These are phyloP conservation scores for Drepanosiphum platanoidis DNA, from an alignment of 2,888 invertebrate species.

Conservation along the genomic window DNA sequence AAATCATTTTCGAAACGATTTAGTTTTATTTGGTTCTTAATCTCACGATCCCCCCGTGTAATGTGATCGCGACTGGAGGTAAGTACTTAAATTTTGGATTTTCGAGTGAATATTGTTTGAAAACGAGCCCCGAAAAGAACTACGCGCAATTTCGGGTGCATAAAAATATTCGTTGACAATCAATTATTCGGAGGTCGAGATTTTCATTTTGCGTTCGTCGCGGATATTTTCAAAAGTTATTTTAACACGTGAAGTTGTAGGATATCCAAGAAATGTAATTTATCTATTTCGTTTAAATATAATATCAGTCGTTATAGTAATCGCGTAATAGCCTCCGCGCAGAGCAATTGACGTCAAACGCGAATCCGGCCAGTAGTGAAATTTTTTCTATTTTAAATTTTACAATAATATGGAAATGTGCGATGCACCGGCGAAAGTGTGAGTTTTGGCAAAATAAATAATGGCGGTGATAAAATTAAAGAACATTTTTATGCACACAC, in stretches of 20 bases:
- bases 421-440: not conserved
- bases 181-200: no score
- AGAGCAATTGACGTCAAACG: not conserved
- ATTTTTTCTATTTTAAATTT: not conserved
- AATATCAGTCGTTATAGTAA: not conserved
- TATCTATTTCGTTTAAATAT: not conserved
- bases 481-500: not conserved
- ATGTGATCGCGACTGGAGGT: no score
- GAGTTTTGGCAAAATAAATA: slow-evolving; percentile 10
- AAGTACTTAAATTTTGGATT: no score
- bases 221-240: not conserved
- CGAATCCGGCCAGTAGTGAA: not conserved
- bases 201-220: no score
- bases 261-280: not conserved
- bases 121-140: no score
- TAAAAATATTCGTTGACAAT: no score
- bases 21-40: no score
- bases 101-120: no score
- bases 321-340: not conserved
- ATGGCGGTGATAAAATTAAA: slow-evolving; percentile 1
- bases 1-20: no score
- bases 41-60: no score
- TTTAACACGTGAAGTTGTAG: not conserved
- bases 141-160: no score
- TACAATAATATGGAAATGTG: not conserved